phyloP scores from a whole-genome alignment of 2,797 vertebrate species.

The Squalus acanthias region DNA sequence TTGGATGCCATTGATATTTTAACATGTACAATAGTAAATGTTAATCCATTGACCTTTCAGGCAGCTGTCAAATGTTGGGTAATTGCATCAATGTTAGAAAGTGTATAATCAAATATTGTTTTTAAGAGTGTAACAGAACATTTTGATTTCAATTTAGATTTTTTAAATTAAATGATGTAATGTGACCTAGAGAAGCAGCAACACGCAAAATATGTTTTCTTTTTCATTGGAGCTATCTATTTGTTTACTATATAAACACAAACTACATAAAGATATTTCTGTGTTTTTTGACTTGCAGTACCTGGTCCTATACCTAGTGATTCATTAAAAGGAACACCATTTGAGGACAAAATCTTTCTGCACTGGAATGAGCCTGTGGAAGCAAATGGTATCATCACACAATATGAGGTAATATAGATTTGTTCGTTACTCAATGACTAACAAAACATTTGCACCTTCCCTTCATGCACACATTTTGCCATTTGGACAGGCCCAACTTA shows the following conservation, averaged over 20 bases:
- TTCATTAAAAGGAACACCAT: conserved; percentile 85
- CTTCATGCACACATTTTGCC: not conserved
- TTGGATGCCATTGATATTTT: not conserved
- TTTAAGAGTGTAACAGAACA: not conserved
- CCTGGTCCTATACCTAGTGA: conserved; percentile 84
- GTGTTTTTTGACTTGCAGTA: conserved; percentile 59
- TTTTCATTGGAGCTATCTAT: not conserved
- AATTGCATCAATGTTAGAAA: not conserved
- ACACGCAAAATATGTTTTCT: not conserved
- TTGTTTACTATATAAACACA: not conserved
- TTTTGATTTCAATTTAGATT: not conserved
- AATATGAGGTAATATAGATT: conserved; percentile 66
- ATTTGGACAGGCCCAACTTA: not conserved
- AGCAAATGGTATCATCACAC: conserved; percentile 92
- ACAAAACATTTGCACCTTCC: not conserved
- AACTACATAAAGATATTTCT: not conserved
- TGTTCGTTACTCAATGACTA: conserved; percentile 24
- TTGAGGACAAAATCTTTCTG: conserved; percentile 90
- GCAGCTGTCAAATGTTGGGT: not conserved
- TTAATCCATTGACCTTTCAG: not conserved
- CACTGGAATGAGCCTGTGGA: conserved; percentile 94
- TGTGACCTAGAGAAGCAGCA: not conserved
- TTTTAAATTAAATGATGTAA: not conserved
- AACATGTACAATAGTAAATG: not conserved
- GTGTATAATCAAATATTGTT: not conserved